Evolutionary conservation across 2,888 invertebrate species (phyloP).

Genomic region (Agrypnus murinus): DNA sequence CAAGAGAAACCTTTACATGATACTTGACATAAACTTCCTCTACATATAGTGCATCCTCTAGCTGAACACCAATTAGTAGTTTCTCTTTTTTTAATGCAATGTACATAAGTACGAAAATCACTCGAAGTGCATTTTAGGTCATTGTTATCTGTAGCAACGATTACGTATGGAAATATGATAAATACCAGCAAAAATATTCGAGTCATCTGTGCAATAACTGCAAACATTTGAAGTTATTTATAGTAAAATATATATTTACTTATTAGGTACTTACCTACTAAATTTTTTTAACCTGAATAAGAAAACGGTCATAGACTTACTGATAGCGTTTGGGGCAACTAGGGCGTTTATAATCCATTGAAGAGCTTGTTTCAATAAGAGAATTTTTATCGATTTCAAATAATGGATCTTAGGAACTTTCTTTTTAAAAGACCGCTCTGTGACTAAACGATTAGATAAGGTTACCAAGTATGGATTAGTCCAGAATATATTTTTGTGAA

Average conservation of each 20-base stretch:
- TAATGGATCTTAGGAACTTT: neutral
- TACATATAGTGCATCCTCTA: constrained; percentile 38
- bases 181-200: neutral
- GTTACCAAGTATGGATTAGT: too few relatives aligned
- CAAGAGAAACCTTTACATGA: constrained; percentile 45
- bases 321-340: neutral
- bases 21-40: constrained; percentile 29
- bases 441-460: constrained; percentile 12
- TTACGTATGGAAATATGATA: too few relatives aligned
- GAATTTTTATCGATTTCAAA: constrained; percentile 24
- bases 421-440: constrained; percentile 1
- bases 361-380: constrained; percentile 5
- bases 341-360: constrained; percentile 8
- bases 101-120: constrained; percentile 3
- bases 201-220: neutral
- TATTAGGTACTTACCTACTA: neutral
- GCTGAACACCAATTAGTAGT: constrained; percentile 32
- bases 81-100: constrained; percentile 27
- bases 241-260: neutral
- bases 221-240: neutral
- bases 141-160: neutral
- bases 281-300: neutral
- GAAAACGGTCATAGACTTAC: constrained; percentile 4
- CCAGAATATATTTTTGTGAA: neutral
- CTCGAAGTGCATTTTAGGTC: neutral